Base-by-base conservation (phyloP, 2,113 vertebrate species). In the Rhabdomys dilectus region DNA sequence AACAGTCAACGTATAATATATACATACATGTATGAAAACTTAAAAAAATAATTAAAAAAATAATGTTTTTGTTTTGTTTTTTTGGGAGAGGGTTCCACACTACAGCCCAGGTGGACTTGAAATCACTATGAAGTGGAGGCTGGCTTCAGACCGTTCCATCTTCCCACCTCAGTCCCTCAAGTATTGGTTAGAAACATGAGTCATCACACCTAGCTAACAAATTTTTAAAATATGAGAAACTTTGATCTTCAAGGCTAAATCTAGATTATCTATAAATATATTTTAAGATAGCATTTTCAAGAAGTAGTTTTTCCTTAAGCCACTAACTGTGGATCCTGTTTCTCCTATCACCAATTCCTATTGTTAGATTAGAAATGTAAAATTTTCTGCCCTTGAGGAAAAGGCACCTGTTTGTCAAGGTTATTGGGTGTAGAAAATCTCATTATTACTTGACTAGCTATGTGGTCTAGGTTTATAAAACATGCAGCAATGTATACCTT, bases 371-470 rank as follows among this genome's bases (percentile, higher is more conserved):
- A 96, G 91, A 80, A 88, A 96, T 19, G 66, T 88, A 97, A 97
- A 97, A 85, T 84, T 58, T n/a, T 97, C 88, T 95, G 88, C 80
- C 93, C 80, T 96, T 90, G 80, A 53, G 91, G 84, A 91, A 98
- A 95, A 98, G 96, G 91, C 91, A 91, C 97, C 93, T 98, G 81
- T 84, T 93, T 93, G 93, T 91, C 81, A 96, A 97, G 94, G 53
- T 86, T 96, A 86, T 0, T 51, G 45, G 86, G 89, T 93, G 45
- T 34, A 96, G 78, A 93, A 97, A 94, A 97, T 95, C 84, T 88
- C 85, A 93, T 78, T 91, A 91, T 31, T 29, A 64, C 91, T 94
- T 68, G 48, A 15, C 80, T 92, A 95, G 88, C 85, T 94, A 70
- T 86, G 66, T 68, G 86, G 36, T 91, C 84, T 96, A 91, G 75